Percentiles rank a stretch among this genome's conserved stretches.
These are phyloP conservation scores for Scaptomyza flava DNA, from an alignment of 2,888 invertebrate genomes.

Conservation along the genomic window DNA sequence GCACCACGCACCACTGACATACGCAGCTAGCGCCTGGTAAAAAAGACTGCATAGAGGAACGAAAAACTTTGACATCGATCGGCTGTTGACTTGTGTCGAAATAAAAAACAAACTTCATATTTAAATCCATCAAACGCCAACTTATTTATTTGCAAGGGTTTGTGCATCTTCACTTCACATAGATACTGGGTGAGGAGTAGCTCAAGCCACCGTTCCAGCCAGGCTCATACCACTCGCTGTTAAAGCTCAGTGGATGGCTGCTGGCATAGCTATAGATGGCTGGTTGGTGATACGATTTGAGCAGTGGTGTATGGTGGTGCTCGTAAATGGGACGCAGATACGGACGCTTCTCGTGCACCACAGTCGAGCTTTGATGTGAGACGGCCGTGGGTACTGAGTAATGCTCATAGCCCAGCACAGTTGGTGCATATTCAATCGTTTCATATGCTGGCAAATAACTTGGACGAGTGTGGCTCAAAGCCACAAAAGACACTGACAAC, in stretches of 20 bases:
- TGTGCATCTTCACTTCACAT: slow-evolving; percentile 48
- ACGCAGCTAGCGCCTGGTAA: slow-evolving; percentile 75
- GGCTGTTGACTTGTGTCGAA: slow-evolving; percentile 65
- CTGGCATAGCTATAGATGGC: slow-evolving; percentile 52
- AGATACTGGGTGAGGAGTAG: slow-evolving; percentile 57
- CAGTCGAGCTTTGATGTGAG: slow-evolving; percentile 83
- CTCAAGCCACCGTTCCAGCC: slow-evolving; percentile 57
- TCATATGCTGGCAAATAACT: slow-evolving; percentile 76
- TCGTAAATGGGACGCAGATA: slow-evolving; percentile 80
- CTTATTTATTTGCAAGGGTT: slow-evolving; percentile 1
- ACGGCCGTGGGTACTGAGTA: slow-evolving; percentile 78
- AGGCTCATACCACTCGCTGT: slow-evolving; percentile 60
- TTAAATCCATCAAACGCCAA: slow-evolving; percentile 7
- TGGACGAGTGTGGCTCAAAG: slow-evolving; percentile 62
- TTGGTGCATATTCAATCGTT: slow-evolving; percentile 75
- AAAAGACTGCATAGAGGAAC: slow-evolving; percentile 41
- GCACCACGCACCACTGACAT: slow-evolving; percentile 63
- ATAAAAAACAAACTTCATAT: slow-evolving; percentile 28
- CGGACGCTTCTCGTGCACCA: slow-evolving; percentile 83
- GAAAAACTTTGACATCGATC: slow-evolving; percentile 67
- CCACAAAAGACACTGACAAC: slow-evolving; percentile 27
- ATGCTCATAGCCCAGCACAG: slow-evolving; percentile 77
- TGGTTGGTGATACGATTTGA: slow-evolving; percentile 60
- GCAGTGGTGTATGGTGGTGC: slow-evolving; percentile 66
- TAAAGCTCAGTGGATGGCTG: slow-evolving; percentile 50